A percentile compares a stretch with the other conserved stretches of the same genome.
Evolutionary conservation across 1,140 invertebrate species (phyloP).

Genomic region (Cephus cinctus): DNA sequence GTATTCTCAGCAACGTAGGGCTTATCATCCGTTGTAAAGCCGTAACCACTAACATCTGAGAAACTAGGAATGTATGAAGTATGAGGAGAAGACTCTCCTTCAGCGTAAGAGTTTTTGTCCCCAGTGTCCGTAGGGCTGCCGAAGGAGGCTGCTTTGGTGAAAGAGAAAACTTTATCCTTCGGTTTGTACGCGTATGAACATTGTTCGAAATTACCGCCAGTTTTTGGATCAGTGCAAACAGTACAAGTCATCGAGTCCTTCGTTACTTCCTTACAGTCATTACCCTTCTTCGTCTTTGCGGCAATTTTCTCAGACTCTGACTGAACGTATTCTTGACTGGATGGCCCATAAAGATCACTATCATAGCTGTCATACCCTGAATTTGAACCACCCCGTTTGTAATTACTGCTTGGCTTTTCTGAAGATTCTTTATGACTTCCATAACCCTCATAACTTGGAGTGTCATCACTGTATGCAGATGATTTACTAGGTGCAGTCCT

Average conservation of each 20-base stretch:
- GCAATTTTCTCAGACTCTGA: conserved; percentile 37
- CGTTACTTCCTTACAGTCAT: conserved; percentile 59
- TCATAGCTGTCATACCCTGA: too few species aligned
- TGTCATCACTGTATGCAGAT: background rate
- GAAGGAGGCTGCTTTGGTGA: conserved; percentile 45
- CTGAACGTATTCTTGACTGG: conserved; percentile 5
- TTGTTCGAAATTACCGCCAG: conserved; percentile 70
- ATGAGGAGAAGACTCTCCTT: too few species aligned
- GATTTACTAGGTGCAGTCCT: background rate
- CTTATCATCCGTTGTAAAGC: background rate
- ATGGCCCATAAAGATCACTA: too few species aligned
- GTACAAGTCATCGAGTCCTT: conserved; percentile 69
- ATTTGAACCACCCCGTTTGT: background rate
- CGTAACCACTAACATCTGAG: too few species aligned
- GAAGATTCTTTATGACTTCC: too few species aligned
- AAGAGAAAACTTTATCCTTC: conserved; percentile 68
- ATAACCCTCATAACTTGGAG: too few species aligned
- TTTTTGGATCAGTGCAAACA: conserved; percentile 68
- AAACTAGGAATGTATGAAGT: too few species aligned
- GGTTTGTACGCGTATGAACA: conserved; percentile 70
- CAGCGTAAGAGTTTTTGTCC: conserved; percentile 1
- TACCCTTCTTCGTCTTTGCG: conserved; percentile 23
- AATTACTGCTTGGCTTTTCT: too few species aligned
- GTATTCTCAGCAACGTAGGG: background rate
- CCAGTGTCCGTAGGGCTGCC: conserved; percentile 26